These are phyloP conservation scores for Orchesellides sinensis DNA, from an alignment of 2,888 invertebrate species.

Conservation along the genomic window DNA sequence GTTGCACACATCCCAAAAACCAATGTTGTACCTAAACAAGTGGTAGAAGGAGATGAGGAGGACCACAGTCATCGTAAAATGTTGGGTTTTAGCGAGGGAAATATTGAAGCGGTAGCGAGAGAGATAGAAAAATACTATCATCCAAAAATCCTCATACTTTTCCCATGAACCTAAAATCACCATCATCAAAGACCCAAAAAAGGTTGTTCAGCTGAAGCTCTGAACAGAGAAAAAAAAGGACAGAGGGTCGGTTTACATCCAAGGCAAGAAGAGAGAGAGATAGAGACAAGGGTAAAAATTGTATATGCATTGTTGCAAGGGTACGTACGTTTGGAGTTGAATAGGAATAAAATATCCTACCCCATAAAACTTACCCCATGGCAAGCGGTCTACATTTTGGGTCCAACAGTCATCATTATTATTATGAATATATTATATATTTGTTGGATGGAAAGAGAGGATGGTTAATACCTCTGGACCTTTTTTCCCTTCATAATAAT, in stretches of 20 bases:
- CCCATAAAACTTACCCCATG: conserved; percentile 31
- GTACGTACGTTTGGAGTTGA: too few species aligned
- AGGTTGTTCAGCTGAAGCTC: conserved; percentile 33
- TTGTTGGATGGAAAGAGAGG: background rate
- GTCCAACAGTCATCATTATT: conserved; percentile 16
- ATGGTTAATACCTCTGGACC: conserved; percentile 1
- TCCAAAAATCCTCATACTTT: conserved; percentile 19
- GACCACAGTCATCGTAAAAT: background rate
- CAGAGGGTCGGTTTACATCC: conserved; percentile 1
- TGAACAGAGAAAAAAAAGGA: too few species aligned
- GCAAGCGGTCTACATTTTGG: conserved; percentile 18
- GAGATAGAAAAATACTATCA: too few species aligned
- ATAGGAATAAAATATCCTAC: conserved; percentile 24
- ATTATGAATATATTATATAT: conserved; percentile 28
- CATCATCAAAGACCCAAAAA: background rate
- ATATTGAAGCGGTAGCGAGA: too few species aligned
- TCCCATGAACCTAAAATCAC: conserved; percentile 19
- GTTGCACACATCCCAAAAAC: conserved; percentile 20
- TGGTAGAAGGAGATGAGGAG: background rate
- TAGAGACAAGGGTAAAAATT: conserved; percentile 17
- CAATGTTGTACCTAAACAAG: too few species aligned
- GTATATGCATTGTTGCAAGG: background rate
- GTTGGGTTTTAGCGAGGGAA: too few species aligned
- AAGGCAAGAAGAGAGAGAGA: too few species aligned
- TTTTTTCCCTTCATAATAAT: conserved; percentile 34